Evolutionary conservation across 2,797 vertebrate genomes (phyloP).

Genomic region (Halcyon smyrnensis): DNA sequence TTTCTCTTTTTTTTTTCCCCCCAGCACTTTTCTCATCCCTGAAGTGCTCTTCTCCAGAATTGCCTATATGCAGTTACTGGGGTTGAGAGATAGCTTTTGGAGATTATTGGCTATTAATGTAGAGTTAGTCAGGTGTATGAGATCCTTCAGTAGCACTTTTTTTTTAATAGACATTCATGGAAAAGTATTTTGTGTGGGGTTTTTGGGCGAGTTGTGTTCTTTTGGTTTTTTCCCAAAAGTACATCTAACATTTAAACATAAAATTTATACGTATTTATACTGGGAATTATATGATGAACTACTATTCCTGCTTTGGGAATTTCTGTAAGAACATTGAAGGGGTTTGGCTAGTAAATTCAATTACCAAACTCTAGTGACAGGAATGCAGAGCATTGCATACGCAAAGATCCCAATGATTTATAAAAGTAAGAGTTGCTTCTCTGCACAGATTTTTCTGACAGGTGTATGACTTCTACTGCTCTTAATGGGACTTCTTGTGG

Average conservation of each 20-base stretch:
- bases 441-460: neutral
- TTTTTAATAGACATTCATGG: neutral
- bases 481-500: neutral
- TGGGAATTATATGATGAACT: neutral
- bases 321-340: neutral
- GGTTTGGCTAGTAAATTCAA: slow-evolving; percentile 13
- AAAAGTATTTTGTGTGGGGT: neutral
- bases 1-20: neutral
- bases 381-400: neutral
- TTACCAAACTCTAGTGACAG: slow-evolving; percentile 7
- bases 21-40: neutral
- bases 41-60: neutral
- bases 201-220: neutral
- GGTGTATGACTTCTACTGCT: neutral
- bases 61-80: neutral
- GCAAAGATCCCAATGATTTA: slow-evolving; percentile 1
- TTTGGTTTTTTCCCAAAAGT: neutral
- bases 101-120: neutral
- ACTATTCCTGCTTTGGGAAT: neutral
- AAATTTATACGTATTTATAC: neutral
- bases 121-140: neutral
- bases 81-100: neutral
- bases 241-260: neutral
- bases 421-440: slow-evolving; percentile 5
- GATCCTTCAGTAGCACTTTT: neutral